Conservation (phyloP, 1,140 invertebrate species). For the Ridgeia piscesae region DNA sequence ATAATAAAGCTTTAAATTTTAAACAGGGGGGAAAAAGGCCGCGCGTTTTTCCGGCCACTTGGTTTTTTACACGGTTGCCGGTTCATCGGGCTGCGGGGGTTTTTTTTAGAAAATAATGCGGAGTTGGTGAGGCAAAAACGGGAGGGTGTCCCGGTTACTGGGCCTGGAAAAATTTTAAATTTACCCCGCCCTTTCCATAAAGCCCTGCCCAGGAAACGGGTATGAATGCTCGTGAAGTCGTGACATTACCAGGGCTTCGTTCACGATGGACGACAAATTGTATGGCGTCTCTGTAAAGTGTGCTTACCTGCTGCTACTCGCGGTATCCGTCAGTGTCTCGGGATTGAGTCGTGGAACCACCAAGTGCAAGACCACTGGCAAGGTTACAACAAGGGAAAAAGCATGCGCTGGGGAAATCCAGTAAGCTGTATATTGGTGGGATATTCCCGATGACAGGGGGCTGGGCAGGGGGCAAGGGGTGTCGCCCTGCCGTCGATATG, state of each 20-base stretch:
- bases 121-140: too few relatives aligned
- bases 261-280: not conserved
- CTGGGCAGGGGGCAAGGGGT: conserved; percentile 67
- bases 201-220: not conserved
- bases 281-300: not conserved
- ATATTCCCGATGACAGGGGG: conserved; percentile 97
- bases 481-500: conserved; percentile 77
- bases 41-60: too few relatives aligned
- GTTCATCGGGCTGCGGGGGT: too few relatives aligned
- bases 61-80: too few relatives aligned
- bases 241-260: not conserved
- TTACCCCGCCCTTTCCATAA: not conserved
- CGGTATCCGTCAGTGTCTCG: not conserved
- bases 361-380: not conserved
- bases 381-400: not conserved
- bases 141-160: not conserved
- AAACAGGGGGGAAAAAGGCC: too few relatives aligned
- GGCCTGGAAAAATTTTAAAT: too few relatives aligned
- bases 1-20: too few relatives aligned
- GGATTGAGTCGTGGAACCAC: not conserved
- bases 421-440: conserved; percentile 85
- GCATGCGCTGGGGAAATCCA: conserved; percentile 23
- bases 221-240: not conserved
- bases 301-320: not conserved
- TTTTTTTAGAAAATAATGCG: too few relatives aligned